phyloP scores from a whole-genome alignment of 2,888 invertebrate species.

The Drosophila macrospina region DNA sequence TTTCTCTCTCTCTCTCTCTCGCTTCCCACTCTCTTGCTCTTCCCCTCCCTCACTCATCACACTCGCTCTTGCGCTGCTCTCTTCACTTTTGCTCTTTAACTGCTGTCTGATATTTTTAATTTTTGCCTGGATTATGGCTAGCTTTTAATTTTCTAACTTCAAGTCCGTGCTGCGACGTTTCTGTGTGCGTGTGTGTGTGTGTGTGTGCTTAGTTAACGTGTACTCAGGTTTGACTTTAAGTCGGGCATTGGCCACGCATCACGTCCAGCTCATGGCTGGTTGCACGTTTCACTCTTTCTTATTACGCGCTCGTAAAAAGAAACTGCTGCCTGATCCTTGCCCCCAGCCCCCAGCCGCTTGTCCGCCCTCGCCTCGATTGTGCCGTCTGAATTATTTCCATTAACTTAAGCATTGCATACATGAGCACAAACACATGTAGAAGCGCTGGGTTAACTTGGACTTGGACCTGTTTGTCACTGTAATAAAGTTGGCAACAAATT shows the following conservation, averaged over 20 bases:
- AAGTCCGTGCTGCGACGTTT: constrained; percentile 17
- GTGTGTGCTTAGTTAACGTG: constrained; percentile 51
- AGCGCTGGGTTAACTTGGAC: constrained; percentile 16
- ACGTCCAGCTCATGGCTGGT: constrained; percentile 63
- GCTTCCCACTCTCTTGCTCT: background rate
- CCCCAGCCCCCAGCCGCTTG: constrained; percentile 4
- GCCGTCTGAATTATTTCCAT: constrained; percentile 72
- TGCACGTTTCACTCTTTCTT: constrained; percentile 76
- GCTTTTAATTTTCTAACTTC: constrained; percentile 67
- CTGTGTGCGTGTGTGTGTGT: constrained; percentile 24
- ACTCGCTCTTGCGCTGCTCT: constrained; percentile 18
- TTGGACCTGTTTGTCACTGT: constrained; percentile 73
- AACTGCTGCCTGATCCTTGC: constrained; percentile 58
- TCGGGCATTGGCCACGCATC: constrained; percentile 56
- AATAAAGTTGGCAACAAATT: constrained; percentile 80
- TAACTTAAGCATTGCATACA: constrained; percentile 67
- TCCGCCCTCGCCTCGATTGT: constrained; percentile 12
- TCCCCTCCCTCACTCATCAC: constrained; percentile 30
- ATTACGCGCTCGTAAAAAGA: constrained; percentile 80
- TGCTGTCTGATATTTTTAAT: constrained; percentile 69
- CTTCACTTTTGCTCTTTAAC: constrained; percentile 25
- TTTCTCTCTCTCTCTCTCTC: constrained; percentile 14
- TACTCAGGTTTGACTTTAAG: constrained; percentile 34
- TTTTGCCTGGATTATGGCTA: constrained; percentile 71
- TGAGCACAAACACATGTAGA: constrained; percentile 11